A percentile compares a stretch with the other conserved stretches of the same genome.
Evolutionary conservation across 2,888 invertebrate species (phyloP).

Genomic region (Acholoe squamosa): DNA sequence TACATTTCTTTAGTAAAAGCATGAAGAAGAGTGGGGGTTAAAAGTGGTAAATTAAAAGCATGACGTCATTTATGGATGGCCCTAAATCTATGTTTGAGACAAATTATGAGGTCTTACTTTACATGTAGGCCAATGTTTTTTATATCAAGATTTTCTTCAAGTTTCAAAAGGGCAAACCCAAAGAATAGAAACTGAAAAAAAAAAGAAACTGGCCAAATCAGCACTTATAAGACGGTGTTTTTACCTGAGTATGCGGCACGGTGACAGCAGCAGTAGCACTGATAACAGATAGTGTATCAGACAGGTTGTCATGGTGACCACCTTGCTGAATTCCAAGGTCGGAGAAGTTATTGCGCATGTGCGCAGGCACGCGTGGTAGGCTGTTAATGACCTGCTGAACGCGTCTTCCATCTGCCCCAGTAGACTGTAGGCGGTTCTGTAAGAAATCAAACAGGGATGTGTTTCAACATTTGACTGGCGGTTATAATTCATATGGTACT

Average conservation of each 20-base stretch:
- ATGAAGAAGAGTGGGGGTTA: too few relatives aligned
- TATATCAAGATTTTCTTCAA: too few relatives aligned
- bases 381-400: constrained; percentile 77
- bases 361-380: constrained; percentile 74
- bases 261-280: constrained; percentile 80
- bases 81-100: too few relatives aligned
- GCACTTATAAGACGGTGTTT: not conserved
- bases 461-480: not conserved
- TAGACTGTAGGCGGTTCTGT: constrained; percentile 74
- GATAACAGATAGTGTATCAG: constrained; percentile 80
- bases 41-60: too few relatives aligned
- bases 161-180: too few relatives aligned
- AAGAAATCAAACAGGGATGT: constrained; percentile 12
- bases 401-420: constrained; percentile 76
- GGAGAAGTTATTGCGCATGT: constrained; percentile 80
- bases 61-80: too few relatives aligned
- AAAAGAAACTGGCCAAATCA: too few relatives aligned
- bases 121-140: too few relatives aligned
- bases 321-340: constrained; percentile 76
- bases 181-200: too few relatives aligned
- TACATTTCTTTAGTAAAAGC: too few relatives aligned
- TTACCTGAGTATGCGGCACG: constrained; percentile 80
- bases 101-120: too few relatives aligned
- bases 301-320: constrained; percentile 64
- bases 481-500: too few relatives aligned